phyloP scores from a whole-genome alignment of 2,113 vertebrate genomes.

The Campylorhamphus procurvoides region DNA sequence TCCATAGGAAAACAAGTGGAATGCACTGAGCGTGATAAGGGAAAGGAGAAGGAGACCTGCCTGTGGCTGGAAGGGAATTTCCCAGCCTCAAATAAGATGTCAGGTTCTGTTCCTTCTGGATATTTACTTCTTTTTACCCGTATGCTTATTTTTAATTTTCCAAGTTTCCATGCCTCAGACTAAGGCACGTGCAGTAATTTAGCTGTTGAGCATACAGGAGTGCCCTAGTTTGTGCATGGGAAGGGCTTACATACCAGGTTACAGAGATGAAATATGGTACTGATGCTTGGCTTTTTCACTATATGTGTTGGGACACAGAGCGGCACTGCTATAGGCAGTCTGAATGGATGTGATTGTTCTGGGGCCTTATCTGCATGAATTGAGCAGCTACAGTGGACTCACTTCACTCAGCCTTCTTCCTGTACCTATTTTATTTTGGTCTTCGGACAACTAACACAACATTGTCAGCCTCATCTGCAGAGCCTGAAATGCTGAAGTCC shows the following conservation, averaged over 20 bases:
- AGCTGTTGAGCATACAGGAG: not conserved
- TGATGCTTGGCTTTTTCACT: not conserved
- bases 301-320: not conserved
- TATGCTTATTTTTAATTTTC: not conserved
- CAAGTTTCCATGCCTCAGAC: not conserved
- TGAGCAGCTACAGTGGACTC: fast-evolving
- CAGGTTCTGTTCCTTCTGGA: not conserved
- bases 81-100: not conserved
- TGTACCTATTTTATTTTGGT: not conserved
- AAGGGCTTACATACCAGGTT: not conserved
- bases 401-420: not conserved
- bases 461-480: not conserved
- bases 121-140: not conserved
- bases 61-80: not conserved
- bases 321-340: not conserved
- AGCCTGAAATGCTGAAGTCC: not conserved
- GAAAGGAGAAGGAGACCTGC: not conserved
- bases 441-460: not conserved
- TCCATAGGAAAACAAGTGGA: not conserved
- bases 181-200: not conserved
- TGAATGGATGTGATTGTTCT: fast-evolving
- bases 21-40: not conserved
- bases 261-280: not conserved
- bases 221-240: not conserved
- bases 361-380: not conserved